A percentile compares a stretch with the other conserved stretches of the same genome.
Conservation (phyloP, 1,140 invertebrate genomes). For the Polypedilum pembai region DNA sequence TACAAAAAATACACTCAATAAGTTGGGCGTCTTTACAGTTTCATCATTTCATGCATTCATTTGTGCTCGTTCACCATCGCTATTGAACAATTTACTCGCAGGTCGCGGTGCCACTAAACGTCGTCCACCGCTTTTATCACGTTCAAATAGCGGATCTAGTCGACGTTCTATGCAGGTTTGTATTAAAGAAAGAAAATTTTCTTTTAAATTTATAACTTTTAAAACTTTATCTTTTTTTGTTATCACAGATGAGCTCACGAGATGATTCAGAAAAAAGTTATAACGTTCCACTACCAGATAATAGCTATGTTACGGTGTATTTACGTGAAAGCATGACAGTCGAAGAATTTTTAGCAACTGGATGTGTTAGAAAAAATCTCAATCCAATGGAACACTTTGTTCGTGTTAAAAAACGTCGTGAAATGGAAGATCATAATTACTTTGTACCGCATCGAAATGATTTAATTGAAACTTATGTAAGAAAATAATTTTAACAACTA, state of each 20-base stretch:
- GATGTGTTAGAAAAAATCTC: slow-evolving; percentile 81
- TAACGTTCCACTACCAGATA: slow-evolving; percentile 83
- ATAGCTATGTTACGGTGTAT: slow-evolving; percentile 68
- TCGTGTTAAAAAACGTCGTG: slow-evolving; percentile 83
- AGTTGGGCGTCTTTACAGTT: slow-evolving; percentile 93
- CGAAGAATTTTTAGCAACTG: slow-evolving; percentile 87
- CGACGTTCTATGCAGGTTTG: slow-evolving; percentile 67
- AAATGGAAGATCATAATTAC: slow-evolving; percentile 93
- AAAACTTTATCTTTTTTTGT: slow-evolving; percentile 30
- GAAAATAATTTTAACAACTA: too few relatives aligned
- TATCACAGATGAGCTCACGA: slow-evolving; percentile 60
- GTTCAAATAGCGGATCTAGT: slow-evolving; percentile 80
- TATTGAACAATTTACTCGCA: slow-evolving; percentile 85
- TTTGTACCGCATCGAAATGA: slow-evolving; percentile 89
- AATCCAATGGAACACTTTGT: slow-evolving; percentile 94
- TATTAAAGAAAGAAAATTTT: neutral
- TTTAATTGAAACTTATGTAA: slow-evolving; percentile 91
- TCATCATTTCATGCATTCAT: slow-evolving; percentile 97
- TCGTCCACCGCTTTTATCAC: slow-evolving; percentile 72
- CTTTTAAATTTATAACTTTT: slow-evolving; percentile 29
- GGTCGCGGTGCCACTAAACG: slow-evolving; percentile 83
- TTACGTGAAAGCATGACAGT: slow-evolving; percentile 87
- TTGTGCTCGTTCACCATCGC: slow-evolving; percentile 84
- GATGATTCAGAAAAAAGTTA: slow-evolving; percentile 79
- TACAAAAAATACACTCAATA: slow-evolving; percentile 90